Base-by-base conservation (phyloP, 2,888 invertebrate species). In the Drosophila nr. perissopoda region DNA sequence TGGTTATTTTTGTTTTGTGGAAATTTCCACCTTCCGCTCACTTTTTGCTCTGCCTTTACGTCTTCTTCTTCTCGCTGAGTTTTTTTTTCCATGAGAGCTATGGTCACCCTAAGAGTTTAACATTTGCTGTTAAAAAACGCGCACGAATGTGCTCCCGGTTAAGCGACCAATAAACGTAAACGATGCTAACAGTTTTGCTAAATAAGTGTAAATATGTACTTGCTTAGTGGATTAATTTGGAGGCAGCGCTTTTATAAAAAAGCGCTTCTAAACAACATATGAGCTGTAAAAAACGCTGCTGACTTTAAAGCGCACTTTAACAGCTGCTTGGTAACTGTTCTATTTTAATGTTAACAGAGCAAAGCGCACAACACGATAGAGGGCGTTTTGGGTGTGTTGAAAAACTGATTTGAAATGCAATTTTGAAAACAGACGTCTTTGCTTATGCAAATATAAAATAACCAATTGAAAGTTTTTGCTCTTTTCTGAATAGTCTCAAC, bases 1-100 rank as follows among this genome's bases (percentile, higher is more conserved):
- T 78, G 61, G 68, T 65, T 73, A 78, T 78, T 68, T 76, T 69
- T 84, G 75, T 76, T 76, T 79, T 79, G 76, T 73, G 69, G 79
- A 78, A 80, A 72, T 59, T 75, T 76, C 81, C 78, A 80, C 79
- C 62, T 66, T 76, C 69, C 69, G 76, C 72, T 69, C 70, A 69
- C 52, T 71, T 60, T 45, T 72, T 72, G 45, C 69, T 59, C 52
- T 45, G n/a, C 11, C n/a, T 27, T 4, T 52, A 1, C 13, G 45
- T 58, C 21, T 51, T 68, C 67, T 68, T 66, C 57, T 42, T 57
- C 51, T 68, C 29, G 48, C 21, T 34, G 27, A 34, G 69, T 57
- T 40, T 38, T 57, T 40, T 38, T 66, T 67, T 25, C 3, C 16
- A 49, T 33, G 33, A n/a, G 27, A 38, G 27, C 6, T 69, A 29